Base-by-base conservation (phyloP, 2,888 invertebrate species). In the Tenthredo notha region DNA sequence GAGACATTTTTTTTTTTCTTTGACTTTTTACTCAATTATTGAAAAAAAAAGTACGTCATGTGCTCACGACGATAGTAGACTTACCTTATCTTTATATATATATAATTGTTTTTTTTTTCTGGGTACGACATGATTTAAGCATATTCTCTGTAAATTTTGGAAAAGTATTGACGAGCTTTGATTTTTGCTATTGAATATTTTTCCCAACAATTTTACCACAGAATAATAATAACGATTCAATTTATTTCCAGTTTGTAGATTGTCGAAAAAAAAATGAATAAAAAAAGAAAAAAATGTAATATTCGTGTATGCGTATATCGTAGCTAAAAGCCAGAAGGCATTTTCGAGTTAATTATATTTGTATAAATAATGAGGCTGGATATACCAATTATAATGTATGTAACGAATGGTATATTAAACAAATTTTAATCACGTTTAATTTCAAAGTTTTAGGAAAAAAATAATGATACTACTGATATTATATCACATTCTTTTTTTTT, bases 311-410 rank as follows among this genome's bases (percentile, higher is more conserved):
- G n/a, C n/a, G 12, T 72, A 33, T 72, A 40, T 21, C 10, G 29
- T 21, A 67, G 25, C 29, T 67, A 67, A 29, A 67, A 67, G 67
- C 29, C 40, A 37, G 0, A 40, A 40, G 72, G 72, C 1, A 5
- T 43, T 7, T 43, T 47, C 15, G 50, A 29, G 50, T 75, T 21
- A 25, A 47, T 75, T 7, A 54, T 75, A 43, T 75, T 50, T 50
- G 47, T 29, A 47, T 47, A 75, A 75, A 15, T 75, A 25, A 75
- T 75, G 25, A n/a, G n/a, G n/a, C n/a, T n/a, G n/a, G n/a, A n/a
- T n/a, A n/a, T n/a, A n/a, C n/a, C n/a, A n/a, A 12, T 2, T 15
- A 47, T 47, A 15, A 25, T 33, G 12, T 50, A 6, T 15, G 25
- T 47, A 75, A 75, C 29, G 21, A 75, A 29, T n/a, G 18, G n/a